Conservation (phyloP, 2,797 vertebrate species). For the Crocodylus rhombifer region DNA sequence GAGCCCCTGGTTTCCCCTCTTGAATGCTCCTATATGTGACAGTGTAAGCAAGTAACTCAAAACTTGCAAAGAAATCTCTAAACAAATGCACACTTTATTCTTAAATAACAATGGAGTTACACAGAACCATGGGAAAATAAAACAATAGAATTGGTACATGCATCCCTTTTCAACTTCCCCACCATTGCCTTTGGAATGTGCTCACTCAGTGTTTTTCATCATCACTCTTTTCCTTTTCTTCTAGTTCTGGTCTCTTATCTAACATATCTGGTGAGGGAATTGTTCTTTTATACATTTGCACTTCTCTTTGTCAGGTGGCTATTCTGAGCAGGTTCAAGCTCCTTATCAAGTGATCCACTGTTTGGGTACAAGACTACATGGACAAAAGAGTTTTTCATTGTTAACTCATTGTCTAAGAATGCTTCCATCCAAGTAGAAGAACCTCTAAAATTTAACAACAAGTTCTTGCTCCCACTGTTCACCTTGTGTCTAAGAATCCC, state of each 20-base stretch:
- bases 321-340: not conserved
- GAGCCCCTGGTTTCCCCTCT: no score
- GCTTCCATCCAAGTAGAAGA: not conserved
- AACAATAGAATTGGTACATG: not conserved
- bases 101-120: not conserved
- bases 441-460: no score
- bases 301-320: not conserved
- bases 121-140: not conserved
- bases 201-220: not conserved
- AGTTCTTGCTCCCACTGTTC: not conserved
- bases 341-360: not conserved
- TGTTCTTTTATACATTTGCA: no score
- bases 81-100: not conserved
- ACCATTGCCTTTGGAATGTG: not conserved
- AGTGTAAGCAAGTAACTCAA: not conserved
- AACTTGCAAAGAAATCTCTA: not conserved
- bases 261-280: not conserved
- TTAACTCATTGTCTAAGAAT: not conserved
- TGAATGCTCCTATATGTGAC: not conserved
- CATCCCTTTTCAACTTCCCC: not conserved
- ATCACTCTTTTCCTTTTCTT: not conserved
- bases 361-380: not conserved
- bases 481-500: not conserved
- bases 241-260: not conserved
- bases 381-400: no score